Base-by-base conservation (phyloP, 2,888 invertebrate species). In the Acleris sparsana region DNA sequence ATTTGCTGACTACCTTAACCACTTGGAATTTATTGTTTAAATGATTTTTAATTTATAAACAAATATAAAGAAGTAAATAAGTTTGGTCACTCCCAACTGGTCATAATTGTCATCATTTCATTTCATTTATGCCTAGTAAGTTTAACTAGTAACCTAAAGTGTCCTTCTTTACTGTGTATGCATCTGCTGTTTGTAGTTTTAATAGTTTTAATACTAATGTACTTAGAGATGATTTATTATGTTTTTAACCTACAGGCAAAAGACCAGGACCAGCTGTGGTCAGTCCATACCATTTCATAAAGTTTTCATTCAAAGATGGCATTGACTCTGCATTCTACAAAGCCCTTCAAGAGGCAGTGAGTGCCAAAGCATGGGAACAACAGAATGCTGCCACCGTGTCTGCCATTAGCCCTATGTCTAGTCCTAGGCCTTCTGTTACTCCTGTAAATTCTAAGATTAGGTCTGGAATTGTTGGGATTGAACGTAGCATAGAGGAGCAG, bases 381-480 rank as follows among this genome's bases (percentile, higher is more conserved):
- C 76, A 77, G 66, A 80, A 86, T 25, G 62, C 80, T 17, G 80
- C 85, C 57, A 72, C 80, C 11, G 57, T 74, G 1, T 79, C 68
- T 67, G 69, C 80, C 11, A 52, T 71, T 11, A 81, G 80, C 67
- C 74, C 82, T 48, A 83, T 71, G 39, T 68, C 80, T 13, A 74
- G 82, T 52, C 73, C 82, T 5, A 84, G 78, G 65, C 75, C 85
- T 20, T 79, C 83, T 29, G 72, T 77, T 7, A 71, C 79, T 53
- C 84, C 87, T 13, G 86, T 92, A 0, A 89, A 83, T 72, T 95
- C 96, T 59, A 96, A 96, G 85, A 94, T 96, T 53, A 92, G 97
- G 58, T 96, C 96, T 9, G 99, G 99, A 56, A 99, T 99, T 78
- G 96, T 97, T 53, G 99, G 99, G 1, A 99, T 99, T 74, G 99